Evolutionary conservation across 2,113 vertebrate species (phyloP).

Genomic region (Entelurus aequoreus): DNA sequence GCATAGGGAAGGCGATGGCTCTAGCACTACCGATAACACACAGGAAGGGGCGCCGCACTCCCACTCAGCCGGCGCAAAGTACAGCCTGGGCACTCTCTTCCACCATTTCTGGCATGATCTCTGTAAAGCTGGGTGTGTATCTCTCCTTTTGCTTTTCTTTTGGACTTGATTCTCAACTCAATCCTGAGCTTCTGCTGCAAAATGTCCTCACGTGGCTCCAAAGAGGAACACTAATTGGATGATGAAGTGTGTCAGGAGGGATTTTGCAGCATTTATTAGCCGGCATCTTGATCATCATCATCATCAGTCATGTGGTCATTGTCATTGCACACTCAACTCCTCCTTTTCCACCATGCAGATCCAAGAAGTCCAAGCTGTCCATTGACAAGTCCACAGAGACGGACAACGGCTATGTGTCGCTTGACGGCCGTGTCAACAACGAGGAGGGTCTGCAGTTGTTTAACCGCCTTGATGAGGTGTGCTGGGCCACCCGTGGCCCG

Average conservation of each 20-base stretch:
- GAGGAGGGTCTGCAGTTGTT: conserved; percentile 78
- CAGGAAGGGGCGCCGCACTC: conserved; percentile 86
- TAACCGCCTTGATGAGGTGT: conserved; percentile 71
- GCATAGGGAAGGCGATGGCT: conserved; percentile 98
- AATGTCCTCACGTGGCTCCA: no score
- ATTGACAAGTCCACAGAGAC: conserved; percentile 98
- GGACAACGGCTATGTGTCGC: conserved; percentile 97
- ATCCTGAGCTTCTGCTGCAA: no score
- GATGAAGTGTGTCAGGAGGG: no score
- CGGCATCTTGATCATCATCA: no score
- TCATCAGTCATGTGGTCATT: no score
- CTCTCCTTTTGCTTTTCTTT: conserved; percentile 54
- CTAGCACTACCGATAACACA: conserved; percentile 98
- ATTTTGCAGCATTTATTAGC: no score
- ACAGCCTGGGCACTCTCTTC: conserved; percentile 87
- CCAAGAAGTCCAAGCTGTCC: conserved; percentile 89
- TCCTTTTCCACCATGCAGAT: conserved; percentile 63
- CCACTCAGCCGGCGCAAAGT: conserved; percentile 80
- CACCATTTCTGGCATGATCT: conserved; percentile 96
- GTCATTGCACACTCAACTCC: not conserved
- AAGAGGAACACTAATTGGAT: no score
- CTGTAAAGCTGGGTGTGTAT: conserved; percentile 99
- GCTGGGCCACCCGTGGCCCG: conserved; percentile 63
- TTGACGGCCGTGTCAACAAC: conserved; percentile 87
- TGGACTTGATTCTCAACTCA: not conserved